Evolutionary conservation across 2,888 invertebrate genomes (phyloP), one percentile per base, ranked within the genome.

Genomic region (Ernsta delagoae): DNA sequence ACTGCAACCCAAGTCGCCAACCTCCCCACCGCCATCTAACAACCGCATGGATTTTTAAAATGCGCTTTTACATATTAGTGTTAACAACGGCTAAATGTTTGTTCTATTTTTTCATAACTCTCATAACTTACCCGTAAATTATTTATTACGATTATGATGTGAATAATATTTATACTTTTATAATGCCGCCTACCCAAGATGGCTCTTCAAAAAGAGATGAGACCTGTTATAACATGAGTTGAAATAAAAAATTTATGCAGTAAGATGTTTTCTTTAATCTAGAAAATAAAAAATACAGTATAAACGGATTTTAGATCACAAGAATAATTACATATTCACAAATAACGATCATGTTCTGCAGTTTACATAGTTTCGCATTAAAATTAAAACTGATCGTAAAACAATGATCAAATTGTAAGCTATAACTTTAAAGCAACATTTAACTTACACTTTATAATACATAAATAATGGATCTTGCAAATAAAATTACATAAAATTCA

Each of bases 241-340:
- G 54, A 72, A 83, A 84, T 82, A 78, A 81, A 81, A 81, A 80
- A 75, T 71, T 74, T 71, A 64, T 87, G 89, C 90, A 90, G 89
- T 92, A 93, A 92, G 84, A 86, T 85, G 89, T 92, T 92, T 89
- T 92, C 88, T 93, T 92, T 92, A 93, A 91, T 93, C 92, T 92
- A 92, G 89, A 92, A 93, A 93, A 92, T 93, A 92, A 93, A 90
- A 92, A 93, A 92, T 90, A 92, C 89, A 90, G 89, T 92, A 92
- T 87, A 92, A 92, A 90, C 90, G 91, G 91, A 92, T 91, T 92
- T 92, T 87, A 90, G 91, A 93, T 92, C 90, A 93, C 90, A 92
- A 92, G 92, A 90, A 89, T 92, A 92, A 93, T 93, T 93, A 93
- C 93, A 93, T 93, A 93, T 93, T 93, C 92, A 93, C 93, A 93